These are phyloP conservation scores for Phenacoccus solenopsis DNA, from an alignment of 1,140 invertebrate species.

Conservation along the genomic window DNA sequence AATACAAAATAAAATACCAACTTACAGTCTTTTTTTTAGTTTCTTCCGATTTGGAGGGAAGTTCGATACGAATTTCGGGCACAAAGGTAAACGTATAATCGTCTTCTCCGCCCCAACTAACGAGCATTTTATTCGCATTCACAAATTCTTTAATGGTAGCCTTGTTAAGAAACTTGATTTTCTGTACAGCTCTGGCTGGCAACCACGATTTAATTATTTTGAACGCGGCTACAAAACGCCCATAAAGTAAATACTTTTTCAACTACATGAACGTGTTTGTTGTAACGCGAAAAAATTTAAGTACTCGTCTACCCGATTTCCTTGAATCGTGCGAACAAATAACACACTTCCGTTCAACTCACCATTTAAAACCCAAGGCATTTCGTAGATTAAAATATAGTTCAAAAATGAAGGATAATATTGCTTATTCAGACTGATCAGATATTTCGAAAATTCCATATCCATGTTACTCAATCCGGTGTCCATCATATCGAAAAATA, in stretches of 20 bases:
- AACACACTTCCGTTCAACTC: constrained; percentile 30
- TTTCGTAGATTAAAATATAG: constrained; percentile 83
- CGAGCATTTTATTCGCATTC: constrained; percentile 53
- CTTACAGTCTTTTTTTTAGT: constrained; percentile 13
- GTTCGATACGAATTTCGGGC: constrained; percentile 36
- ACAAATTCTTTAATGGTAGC: constrained; percentile 63
- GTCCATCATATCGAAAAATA: constrained; percentile 82
- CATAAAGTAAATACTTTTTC: constrained; percentile 21
- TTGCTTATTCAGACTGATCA: constrained; percentile 73
- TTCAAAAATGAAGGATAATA: constrained; percentile 86
- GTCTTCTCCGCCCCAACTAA: constrained; percentile 75
- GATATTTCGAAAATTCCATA: constrained; percentile 70
- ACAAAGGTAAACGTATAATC: constrained; percentile 58
- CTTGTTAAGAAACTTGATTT: constrained; percentile 79
- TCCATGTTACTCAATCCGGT: constrained; percentile 77
- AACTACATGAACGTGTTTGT: neutral
- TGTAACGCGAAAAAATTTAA: neutral
- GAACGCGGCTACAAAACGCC: constrained; percentile 59
- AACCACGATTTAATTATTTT: constrained; percentile 82
- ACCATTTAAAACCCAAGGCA: constrained; percentile 89
- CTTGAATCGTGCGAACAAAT: neutral
- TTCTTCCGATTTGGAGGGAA: neutral
- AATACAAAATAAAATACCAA: no score
- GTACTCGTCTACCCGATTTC: neutral
- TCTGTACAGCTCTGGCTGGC: constrained; percentile 74